Base-by-base conservation (phyloP, 2,888 invertebrate species). In the Zaprionus obscuricornis region DNA sequence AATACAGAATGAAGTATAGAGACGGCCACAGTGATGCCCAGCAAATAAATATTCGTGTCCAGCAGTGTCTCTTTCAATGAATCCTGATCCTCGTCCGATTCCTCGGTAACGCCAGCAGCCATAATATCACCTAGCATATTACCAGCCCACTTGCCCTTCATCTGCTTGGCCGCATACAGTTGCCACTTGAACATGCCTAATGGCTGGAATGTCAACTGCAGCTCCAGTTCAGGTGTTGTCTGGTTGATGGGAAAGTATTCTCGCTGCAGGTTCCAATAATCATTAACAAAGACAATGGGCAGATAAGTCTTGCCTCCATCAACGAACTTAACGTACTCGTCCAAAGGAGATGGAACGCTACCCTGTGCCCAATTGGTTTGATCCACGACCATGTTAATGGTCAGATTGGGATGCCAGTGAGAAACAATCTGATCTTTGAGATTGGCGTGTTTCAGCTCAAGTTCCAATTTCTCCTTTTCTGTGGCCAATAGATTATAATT, bases 351-450 rank as follows among this genome's bases (percentile, higher is more conserved):
- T 1, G 98, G 98, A 0, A 99, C 95, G 77, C 94, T 93, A 5
- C 98, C 99, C 84, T 94, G 94, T 18, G 95, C 93, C 99, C 99
- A 99, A 68, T 95, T 94, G 0, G 98, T 98, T 90, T 98, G 97
- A 91, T 99, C 99, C 43, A 96, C 96, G 1, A 99, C 95, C 42
- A 99, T 89, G 91, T 97, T 98, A 45, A 99, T 92, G 0, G 99
- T 99, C 84, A 99, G 90, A 91, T 99, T 99, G 2, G 98, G 98
- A 92, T 99, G 99, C 99, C 99, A 99, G 90, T 98, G 98, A 1
- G 98, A 98, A 0, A 99, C 92, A 54, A 99, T 95, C 91, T 98
- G 97, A 83, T 95, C 95, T 83, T 94, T 94, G 87, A 94, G 91
- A 47, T 93, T 84, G 0, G 87, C 88, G 2, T 87, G 92, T 82